Conservation (phyloP, 2,797 vertebrate genomes). For the Tokudaia tokunoshimensis region DNA sequence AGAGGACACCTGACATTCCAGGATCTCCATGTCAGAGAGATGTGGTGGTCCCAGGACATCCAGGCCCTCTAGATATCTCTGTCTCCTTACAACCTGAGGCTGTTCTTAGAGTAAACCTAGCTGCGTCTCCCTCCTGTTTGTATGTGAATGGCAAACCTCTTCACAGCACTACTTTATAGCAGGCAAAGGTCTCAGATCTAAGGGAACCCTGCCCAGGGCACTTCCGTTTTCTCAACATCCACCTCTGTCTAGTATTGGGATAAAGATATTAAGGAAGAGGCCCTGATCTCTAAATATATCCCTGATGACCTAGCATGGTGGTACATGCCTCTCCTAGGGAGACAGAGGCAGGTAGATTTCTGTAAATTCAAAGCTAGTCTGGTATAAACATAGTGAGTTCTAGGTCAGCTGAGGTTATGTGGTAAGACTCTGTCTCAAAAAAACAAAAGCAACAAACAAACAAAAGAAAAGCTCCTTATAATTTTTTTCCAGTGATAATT, state of each 20-base stretch:
- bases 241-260: neutral
- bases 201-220: fast-evolving
- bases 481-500: neutral
- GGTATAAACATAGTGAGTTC: neutral
- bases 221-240: neutral
- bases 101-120: neutral
- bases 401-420: neutral
- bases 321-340: neutral
- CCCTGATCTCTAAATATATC: neutral
- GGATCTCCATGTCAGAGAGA: neutral
- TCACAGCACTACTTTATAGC: neutral
- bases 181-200: neutral
- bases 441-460: too few relatives aligned
- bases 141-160: neutral
- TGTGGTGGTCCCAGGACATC: neutral
- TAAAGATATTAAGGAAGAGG: neutral
- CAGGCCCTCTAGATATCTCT: neutral
- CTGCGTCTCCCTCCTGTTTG: fast-evolving
- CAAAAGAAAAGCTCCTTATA: too few relatives aligned
- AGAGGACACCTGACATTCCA: neutral
- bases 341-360: neutral
- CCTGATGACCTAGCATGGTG: neutral
- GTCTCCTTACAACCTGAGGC: neutral
- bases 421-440: neutral
- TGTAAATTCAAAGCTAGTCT: neutral